Evolutionary conservation across 2,113 vertebrate genomes (phyloP), one percentile per base, ranked within the genome.

Genomic region (Danionella cerebrum): DNA sequence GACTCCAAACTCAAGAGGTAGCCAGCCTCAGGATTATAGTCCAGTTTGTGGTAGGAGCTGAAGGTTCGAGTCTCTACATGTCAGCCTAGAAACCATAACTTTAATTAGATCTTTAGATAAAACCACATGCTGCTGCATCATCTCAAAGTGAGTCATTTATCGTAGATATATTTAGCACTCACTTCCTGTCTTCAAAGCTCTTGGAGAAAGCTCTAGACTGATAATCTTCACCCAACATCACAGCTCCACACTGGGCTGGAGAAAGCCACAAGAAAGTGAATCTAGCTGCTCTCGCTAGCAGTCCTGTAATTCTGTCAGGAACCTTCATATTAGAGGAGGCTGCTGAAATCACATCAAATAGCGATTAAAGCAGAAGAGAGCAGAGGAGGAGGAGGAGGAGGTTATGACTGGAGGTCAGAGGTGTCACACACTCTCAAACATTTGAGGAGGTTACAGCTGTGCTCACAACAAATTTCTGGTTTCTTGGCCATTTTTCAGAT

Each of bases 141-240:
- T 22, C 18, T 59, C 18, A 18, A n/a, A 58, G 39, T 36, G 21
- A 42, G 60, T 57, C 19, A 74, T 76, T 79, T 84, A 85, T 82
- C 51, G 63, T 58, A 79, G 65, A 65, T 69, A n/a, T 29, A 45
- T 27, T 25, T 69, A 71, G 52, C 75, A 79, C 81, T 79, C 72
- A 80, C 82, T 84, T 86, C 83, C 84, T 84, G 79, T 76, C 77
- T 85, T 88, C 77, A 87, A 87, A 85, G 78, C 68, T 72, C 74
- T 72, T 35, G 73, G 78, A 77, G 74, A 76, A 64, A 71, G 19
- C 39, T 18, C 72, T 71, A 78, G 78, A 73, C 73, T 69, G 77
- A 77, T 84, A 72, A 78, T 82, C 78, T 79, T 3, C 13, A 78
- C 77, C 78, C 67, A 80, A 84, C 84, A 83, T 85, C 76, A 81